Evolutionary conservation across 2,888 invertebrate genomes (phyloP), one percentile per base, ranked within the genome.

Genomic region (Caenorhabditis sp.): DNA sequence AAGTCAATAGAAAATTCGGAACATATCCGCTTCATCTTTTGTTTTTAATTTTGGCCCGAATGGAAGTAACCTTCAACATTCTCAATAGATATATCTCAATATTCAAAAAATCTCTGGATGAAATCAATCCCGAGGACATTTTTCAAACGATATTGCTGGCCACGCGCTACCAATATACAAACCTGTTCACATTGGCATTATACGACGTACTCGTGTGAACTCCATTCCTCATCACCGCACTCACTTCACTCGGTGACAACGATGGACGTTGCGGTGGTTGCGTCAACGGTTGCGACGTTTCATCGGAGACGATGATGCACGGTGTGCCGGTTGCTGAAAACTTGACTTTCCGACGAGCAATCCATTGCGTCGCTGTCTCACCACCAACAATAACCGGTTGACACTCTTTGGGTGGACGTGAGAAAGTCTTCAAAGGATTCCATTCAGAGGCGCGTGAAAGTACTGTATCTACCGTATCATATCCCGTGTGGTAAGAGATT

Each of bases 401-500:
- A 43, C 70, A 66, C 58, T 58, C 24, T 50, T 58, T 67, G 54
- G 54, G 58, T 49, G 68, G 73, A 19, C 70, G 70, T 21, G 76
- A 68, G 64, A 78, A 72, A 27, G 69, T 78, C 63, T 78, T 76
- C 64, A 80, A 72, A 62, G 80, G 79, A 62, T 79, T 79, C 81
- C 81, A 81, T 63, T 81, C 81, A 64, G 80, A 74, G n/a, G 74
- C 77, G 21, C 81, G 43, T 10, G 77, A 77, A 58, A 83, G 63
- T 53, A 77, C 77, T 14, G 84, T 84, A 72, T 85, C 84, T 43
- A 80, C 72, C 55, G 83, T 84, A 65, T 85, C 84, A 62, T 70
- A 74, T 58, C 77, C 82, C 43, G 81, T 78, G 54, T 79, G 80
- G 53, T 79, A 69, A 36, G 81, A 79, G 53, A 78, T 73, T 26